A percentile compares a stretch with the other conserved stretches of the same genome.
These are phyloP conservation scores for Drosophila mimica DNA, from an alignment of 2,888 invertebrate species.

Conservation along the genomic window DNA sequence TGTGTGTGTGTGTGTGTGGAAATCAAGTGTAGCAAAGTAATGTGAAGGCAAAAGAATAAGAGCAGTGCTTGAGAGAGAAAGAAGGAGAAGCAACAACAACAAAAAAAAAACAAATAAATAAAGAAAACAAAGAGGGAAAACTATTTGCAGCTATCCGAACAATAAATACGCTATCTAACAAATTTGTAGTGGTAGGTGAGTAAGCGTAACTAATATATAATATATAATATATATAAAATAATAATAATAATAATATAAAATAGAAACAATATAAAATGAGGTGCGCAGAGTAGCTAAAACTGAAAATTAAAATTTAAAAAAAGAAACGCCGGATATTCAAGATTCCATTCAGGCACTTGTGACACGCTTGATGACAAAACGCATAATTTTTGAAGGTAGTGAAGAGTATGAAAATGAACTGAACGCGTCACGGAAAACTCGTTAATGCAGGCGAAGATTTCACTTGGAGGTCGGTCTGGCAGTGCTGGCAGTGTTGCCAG, in stretches of 20 bases:
- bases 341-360: neutral
- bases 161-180: constrained; percentile 18
- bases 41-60: constrained; percentile 70
- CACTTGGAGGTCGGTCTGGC: constrained; percentile 72
- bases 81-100: constrained; percentile 29
- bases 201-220: no score
- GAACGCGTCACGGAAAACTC: constrained; percentile 79
- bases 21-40: constrained; percentile 78
- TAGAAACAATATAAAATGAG: neutral
- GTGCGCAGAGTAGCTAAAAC: neutral
- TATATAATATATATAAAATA: no score
- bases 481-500: neutral
- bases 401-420: constrained; percentile 40
- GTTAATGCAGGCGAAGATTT: constrained; percentile 80
- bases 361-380: neutral
- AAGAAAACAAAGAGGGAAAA: constrained; percentile 69
- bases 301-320: neutral
- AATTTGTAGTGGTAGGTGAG: neutral
- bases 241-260: no score
- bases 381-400: neutral
- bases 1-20: constrained; percentile 61
- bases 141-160: neutral
- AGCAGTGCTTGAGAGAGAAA: constrained; percentile 55
- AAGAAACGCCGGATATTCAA: neutral
- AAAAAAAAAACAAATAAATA: constrained; percentile 56